Evolutionary conservation across 2,797 vertebrate species (phyloP).

Genomic region (Ptychadena robeensis): DNA sequence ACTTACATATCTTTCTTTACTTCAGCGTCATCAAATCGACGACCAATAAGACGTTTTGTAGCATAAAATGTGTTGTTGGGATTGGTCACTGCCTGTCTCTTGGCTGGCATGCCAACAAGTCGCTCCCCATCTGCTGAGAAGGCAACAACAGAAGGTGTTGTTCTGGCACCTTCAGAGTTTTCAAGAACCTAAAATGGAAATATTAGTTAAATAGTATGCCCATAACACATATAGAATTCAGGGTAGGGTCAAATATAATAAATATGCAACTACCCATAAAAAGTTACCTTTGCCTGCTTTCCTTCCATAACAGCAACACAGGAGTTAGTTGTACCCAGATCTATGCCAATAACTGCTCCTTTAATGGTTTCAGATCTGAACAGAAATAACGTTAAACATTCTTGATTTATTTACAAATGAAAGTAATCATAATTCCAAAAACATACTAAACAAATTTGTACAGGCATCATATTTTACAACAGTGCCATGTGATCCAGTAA

Average conservation of each 20-base stretch:
- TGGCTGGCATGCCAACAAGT: slow-evolving; percentile 96
- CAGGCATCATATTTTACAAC: no score
- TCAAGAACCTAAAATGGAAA: slow-evolving; percentile 85
- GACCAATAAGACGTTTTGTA: slow-evolving; percentile 95
- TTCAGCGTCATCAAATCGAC: slow-evolving; percentile 90
- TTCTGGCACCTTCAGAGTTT: slow-evolving; percentile 95
- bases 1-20: slow-evolving; percentile 97
- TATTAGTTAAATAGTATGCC: no score
- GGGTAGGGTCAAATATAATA: no score
- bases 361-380: slow-evolving; percentile 90
- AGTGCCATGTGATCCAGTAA: no score
- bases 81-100: slow-evolving; percentile 95
- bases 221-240: no score
- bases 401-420: not conserved
- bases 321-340: slow-evolving; percentile 97
- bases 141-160: slow-evolving; percentile 93
- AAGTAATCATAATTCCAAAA: no score
- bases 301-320: slow-evolving; percentile 99
- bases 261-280: not conserved
- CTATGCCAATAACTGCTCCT: slow-evolving; percentile 94
- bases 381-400: not conserved
- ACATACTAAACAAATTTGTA: no score
- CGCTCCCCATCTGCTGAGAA: slow-evolving; percentile 91
- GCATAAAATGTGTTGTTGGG: slow-evolving; percentile 96
- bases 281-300: slow-evolving; percentile 91